These are phyloP conservation scores for Exephanes ischioxanthus DNA, from an alignment of 2,888 invertebrate genomes.

Conservation along the genomic window DNA sequence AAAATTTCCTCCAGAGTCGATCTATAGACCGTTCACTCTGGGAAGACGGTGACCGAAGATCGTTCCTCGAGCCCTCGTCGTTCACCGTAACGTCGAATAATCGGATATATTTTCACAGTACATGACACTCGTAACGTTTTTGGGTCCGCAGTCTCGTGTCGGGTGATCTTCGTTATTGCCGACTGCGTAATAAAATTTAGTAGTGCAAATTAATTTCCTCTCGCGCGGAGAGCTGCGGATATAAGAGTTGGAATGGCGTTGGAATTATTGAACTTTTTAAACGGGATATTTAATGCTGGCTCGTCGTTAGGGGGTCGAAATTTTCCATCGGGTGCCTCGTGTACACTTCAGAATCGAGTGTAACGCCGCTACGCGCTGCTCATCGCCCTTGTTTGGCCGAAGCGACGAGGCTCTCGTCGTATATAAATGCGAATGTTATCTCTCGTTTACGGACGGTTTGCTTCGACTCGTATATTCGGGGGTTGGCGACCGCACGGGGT, in stretches of 20 bases:
- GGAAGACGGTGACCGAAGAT: slow-evolving; percentile 51
- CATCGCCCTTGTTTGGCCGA: slow-evolving; percentile 52
- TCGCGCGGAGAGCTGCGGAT: too few species aligned
- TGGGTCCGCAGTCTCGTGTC: not conserved
- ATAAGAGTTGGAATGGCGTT: not conserved
- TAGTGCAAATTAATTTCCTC: not conserved
- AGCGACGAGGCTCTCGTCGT: slow-evolving; percentile 35
- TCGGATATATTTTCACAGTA: not conserved
- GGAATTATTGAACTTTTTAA: not conserved
- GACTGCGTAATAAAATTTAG: too few species aligned
- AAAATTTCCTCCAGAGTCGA: not conserved
- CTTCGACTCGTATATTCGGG: slow-evolving; percentile 74
- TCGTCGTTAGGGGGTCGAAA: slow-evolving; percentile 17
- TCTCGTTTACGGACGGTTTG: slow-evolving; percentile 82
- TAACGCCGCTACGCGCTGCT: slow-evolving; percentile 17
- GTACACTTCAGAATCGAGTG: slow-evolving; percentile 10
- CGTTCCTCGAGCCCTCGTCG: too few species aligned
- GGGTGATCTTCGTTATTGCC: too few species aligned
- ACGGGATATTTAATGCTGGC: not conserved
- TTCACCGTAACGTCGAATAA: not conserved
- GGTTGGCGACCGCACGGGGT: slow-evolving; percentile 42
- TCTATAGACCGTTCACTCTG: not conserved
- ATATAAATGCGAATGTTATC: slow-evolving; percentile 77
- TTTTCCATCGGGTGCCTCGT: slow-evolving; percentile 10
- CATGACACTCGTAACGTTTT: not conserved